A percentile compares a stretch with the other conserved stretches of the same genome.
These are phyloP conservation scores for Poecilia velifera DNA, from an alignment of 2,797 vertebrate species.

Conservation along the genomic window DNA sequence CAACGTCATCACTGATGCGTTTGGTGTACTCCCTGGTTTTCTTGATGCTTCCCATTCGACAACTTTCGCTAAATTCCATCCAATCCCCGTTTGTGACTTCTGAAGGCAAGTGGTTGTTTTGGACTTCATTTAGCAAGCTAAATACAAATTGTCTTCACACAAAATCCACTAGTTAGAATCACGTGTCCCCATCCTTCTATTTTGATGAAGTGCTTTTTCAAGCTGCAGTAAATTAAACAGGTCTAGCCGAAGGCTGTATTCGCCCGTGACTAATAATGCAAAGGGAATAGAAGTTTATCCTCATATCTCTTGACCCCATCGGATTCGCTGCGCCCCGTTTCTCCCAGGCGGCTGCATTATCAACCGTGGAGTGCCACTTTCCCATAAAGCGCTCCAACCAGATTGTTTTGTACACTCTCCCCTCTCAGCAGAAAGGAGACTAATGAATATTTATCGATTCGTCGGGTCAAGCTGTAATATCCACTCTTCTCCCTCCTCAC, in stretches of 20 bases:
- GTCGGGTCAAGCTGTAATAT: slow-evolving; percentile 69
- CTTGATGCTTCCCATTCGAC: background rate
- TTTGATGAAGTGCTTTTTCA: background rate
- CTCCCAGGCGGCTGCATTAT: slow-evolving; percentile 10
- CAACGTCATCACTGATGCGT: background rate
- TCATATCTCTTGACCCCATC: slow-evolving; percentile 31
- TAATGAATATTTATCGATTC: slow-evolving; percentile 74
- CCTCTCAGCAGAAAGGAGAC: slow-evolving; percentile 17
- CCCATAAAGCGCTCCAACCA: slow-evolving; percentile 28
- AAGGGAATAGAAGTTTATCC: slow-evolving; percentile 15
- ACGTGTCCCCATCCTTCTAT: background rate
- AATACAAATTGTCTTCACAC: background rate
- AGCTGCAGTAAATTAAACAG: background rate
- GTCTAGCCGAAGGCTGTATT: background rate
- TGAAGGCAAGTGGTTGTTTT: background rate
- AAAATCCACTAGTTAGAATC: background rate
- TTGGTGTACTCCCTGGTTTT: background rate
- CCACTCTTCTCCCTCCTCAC: slow-evolving; percentile 22
- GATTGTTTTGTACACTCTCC: slow-evolving; percentile 14
- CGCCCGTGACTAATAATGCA: background rate
- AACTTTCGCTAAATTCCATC: background rate
- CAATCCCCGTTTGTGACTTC: background rate
- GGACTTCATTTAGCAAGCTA: background rate
- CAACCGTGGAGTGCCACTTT: slow-evolving; percentile 18
- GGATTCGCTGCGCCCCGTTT: slow-evolving; percentile 1